Evolutionary conservation across 2,888 invertebrate species (phyloP).

Genomic region (Myathropa florea): DNA sequence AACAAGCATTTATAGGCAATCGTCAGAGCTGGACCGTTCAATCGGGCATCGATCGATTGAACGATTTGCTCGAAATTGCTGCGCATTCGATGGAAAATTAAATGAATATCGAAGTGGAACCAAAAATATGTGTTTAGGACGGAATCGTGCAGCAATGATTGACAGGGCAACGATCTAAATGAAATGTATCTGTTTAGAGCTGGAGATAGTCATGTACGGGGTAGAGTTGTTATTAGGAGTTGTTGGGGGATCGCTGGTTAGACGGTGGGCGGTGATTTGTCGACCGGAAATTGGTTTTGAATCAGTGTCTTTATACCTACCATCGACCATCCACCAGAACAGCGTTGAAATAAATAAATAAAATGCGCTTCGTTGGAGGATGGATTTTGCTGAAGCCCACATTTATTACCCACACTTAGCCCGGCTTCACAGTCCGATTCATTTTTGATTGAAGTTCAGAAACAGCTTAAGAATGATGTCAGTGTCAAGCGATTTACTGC

Average conservation of each 20-base stretch:
- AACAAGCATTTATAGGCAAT: constrained; percentile 35
- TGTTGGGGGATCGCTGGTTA: background rate
- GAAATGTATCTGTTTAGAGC: background rate
- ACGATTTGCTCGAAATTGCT: constrained; percentile 63
- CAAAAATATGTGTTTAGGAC: constrained; percentile 58
- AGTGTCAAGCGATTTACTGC: too few species aligned
- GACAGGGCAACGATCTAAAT: constrained; percentile 22
- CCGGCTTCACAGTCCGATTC: too few species aligned
- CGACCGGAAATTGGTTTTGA: background rate
- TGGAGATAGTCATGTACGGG: background rate
- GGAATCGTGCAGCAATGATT: constrained; percentile 62
- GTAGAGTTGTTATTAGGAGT: background rate
- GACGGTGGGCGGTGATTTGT: background rate
- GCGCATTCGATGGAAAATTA: constrained; percentile 56
- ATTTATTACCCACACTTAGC: too few species aligned
- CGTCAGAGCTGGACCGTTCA: background rate
- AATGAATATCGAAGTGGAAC: constrained; percentile 56
- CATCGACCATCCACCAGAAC: too few species aligned
- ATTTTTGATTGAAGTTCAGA: too few species aligned
- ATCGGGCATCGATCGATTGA: constrained; percentile 52
- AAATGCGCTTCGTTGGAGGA: too few species aligned
- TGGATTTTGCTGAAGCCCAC: too few species aligned
- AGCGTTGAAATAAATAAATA: too few species aligned
- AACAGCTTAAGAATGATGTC: too few species aligned
- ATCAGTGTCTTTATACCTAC: background rate